Evolutionary conservation across 1,140 invertebrate species (phyloP).

Genomic region (Heliconius melpomene): DNA sequence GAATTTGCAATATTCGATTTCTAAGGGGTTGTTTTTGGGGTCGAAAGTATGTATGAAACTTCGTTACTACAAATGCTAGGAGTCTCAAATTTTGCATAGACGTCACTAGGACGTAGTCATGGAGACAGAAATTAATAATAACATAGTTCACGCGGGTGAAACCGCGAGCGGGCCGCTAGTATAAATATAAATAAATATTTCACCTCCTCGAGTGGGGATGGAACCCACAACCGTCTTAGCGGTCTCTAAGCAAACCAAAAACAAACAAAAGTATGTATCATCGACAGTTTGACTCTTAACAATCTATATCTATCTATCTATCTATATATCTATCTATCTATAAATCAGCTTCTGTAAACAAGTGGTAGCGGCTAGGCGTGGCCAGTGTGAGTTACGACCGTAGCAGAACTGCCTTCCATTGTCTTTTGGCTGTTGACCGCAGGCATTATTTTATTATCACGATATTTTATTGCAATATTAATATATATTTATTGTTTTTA

Average conservation of each 20-base stretch:
- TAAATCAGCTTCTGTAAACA: constrained; percentile 23
- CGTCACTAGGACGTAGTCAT: too few species aligned
- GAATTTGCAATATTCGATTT: too few species aligned
- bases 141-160: too few species aligned
- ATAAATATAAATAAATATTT: too few species aligned
- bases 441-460: constrained; percentile 29
- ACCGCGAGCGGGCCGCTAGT: too few species aligned
- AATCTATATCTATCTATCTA: neutral
- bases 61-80: too few species aligned
- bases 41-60: too few species aligned
- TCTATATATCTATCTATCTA: neutral
- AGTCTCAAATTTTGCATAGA: too few species aligned
- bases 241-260: neutral
- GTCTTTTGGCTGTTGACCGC: constrained; percentile 30
- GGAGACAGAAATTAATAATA: too few species aligned
- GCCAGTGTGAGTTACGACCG: constrained; percentile 29
- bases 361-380: constrained; percentile 26
- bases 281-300: neutral
- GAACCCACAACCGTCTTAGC: fast-evolving
- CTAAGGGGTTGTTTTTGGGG: too few species aligned
- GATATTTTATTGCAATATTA: constrained; percentile 15
- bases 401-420: constrained; percentile 30
- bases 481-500: constrained; percentile 3
- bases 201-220: too few species aligned
- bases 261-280: neutral